Evolutionary conservation across 2,888 invertebrate genomes (phyloP), one percentile per base, ranked within the genome.

Genomic region (Mystacides longicornis): DNA sequence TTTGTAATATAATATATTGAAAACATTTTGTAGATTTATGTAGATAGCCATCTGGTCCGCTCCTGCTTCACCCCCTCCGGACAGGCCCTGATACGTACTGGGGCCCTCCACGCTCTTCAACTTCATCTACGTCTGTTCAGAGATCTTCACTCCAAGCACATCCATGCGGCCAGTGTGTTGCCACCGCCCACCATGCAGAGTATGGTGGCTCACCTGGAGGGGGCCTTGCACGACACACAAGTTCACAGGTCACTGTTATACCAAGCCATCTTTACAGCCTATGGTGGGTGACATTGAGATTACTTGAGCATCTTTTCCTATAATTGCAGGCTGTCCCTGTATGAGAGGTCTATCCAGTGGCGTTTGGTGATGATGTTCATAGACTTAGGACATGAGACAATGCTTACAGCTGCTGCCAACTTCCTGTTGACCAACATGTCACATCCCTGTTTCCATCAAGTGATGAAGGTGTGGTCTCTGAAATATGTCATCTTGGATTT

Each of bases 341-440:
- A 77, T 62, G 77, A 77, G 52, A 75, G 75, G 60, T 71, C 75
- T 55, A 55, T 77, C 3, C 73, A 74, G 60, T 77, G 77, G 77
- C 67, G 75, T 1, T 71, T 75, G 1, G 60, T 76, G 1, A 77
- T 77, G 60, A 66, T 71, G 0, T 63, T 76, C 18, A 66, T 75
- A 5, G 74, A 74, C 55, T 60, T 72, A 0, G 76, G 75, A 0
- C 71, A 74, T 21, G 70, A 72, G 0, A 74, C 75, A 3, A 65
- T 76, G 2, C 66, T 75, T n/a, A 69, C 66, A 23, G 62, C 69
- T 0, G 75, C 77, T 0, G 72, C 73, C 2, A 72, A 75, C 43
- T 75, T 73, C 56, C 60, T 77, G 0, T 54, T 75, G 3, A 61
- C 62, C 1, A 65, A 69, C n/a, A 73, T 74, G 0, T 66, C 65